Percentiles rank a stretch among this genome's conserved stretches.
These are phyloP conservation scores for Epirrhoe alternata DNA, from an alignment of 2,888 invertebrate genomes.

Conservation along the genomic window DNA sequence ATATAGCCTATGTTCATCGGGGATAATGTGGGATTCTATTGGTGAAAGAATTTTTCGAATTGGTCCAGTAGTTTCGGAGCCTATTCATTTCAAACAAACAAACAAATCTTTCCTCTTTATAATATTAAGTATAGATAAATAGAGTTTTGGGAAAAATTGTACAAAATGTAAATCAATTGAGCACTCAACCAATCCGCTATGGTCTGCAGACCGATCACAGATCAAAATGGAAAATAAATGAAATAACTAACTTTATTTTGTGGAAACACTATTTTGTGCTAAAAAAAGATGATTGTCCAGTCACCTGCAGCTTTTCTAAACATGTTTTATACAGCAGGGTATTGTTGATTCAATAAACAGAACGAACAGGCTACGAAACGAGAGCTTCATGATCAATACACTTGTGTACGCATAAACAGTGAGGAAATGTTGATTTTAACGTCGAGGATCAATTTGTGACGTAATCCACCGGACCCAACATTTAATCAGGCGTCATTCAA, in stretches of 20 bases:
- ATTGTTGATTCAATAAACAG: background rate
- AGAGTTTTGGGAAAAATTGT: background rate
- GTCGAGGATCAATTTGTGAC: constrained; percentile 56
- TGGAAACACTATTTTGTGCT: background rate
- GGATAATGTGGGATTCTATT: no score
- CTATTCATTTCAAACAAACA: no score
- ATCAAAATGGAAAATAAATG: no score
- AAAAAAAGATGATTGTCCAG: background rate
- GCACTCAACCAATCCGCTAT: no score
- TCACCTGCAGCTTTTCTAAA: background rate
- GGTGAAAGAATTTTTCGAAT: no score
- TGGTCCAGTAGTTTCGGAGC: no score
- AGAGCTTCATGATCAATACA: background rate
- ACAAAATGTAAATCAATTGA: background rate
- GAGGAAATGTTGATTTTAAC: background rate
- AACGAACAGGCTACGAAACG: background rate
- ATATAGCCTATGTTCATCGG: no score
- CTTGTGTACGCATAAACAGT: background rate
- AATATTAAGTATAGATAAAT: no score
- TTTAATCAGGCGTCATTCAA: constrained; percentile 75
- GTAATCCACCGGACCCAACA: constrained; percentile 49
- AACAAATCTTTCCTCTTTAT: no score
- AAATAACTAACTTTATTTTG: background rate
- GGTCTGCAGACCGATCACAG: no score
- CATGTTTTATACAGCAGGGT: background rate